Evolutionary conservation across 2,797 vertebrate species (phyloP).

Genomic region (Ambastaia sidthimunki): DNA sequence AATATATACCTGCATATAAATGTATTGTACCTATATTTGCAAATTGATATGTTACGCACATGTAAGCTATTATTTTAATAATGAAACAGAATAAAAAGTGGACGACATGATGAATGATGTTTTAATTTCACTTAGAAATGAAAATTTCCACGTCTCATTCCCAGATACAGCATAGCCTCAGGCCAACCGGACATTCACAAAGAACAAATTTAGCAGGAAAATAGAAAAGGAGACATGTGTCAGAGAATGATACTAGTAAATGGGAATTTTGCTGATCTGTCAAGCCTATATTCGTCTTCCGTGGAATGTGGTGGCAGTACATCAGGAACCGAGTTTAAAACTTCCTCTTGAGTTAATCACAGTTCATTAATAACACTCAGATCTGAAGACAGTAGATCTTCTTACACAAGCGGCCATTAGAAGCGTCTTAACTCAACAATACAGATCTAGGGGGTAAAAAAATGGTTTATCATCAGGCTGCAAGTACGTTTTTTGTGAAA

Average conservation of each 20-base stretch:
- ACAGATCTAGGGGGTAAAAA: too few relatives aligned
- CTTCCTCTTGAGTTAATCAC: slow-evolving; percentile 5
- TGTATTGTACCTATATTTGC: background rate
- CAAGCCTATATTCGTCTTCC: background rate
- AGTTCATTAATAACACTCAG: too few relatives aligned
- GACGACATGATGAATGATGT: slow-evolving; percentile 10
- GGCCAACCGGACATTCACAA: slow-evolving; percentile 19
- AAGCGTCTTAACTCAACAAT: too few relatives aligned
- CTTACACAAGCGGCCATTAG: too few relatives aligned
- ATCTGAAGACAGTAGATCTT: too few relatives aligned
- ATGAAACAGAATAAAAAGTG: background rate
- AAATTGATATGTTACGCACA: background rate
- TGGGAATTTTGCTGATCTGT: background rate
- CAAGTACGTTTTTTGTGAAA: background rate
- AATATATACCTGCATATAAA: too few relatives aligned
- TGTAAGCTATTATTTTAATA: background rate
- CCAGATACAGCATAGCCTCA: slow-evolving; percentile 9
- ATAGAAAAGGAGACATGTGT: background rate
- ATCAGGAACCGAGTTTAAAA: slow-evolving; percentile 21
- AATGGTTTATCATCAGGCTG: background rate
- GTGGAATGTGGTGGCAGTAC: slow-evolving; percentile 5
- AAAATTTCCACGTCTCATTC: slow-evolving; percentile 28
- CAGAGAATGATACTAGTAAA: slow-evolving; percentile 15
- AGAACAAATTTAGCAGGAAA: background rate
- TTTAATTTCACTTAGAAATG: slow-evolving; percentile 27